Base-by-base conservation (phyloP, 2,888 invertebrate species). In the Hydriomena furcata region DNA sequence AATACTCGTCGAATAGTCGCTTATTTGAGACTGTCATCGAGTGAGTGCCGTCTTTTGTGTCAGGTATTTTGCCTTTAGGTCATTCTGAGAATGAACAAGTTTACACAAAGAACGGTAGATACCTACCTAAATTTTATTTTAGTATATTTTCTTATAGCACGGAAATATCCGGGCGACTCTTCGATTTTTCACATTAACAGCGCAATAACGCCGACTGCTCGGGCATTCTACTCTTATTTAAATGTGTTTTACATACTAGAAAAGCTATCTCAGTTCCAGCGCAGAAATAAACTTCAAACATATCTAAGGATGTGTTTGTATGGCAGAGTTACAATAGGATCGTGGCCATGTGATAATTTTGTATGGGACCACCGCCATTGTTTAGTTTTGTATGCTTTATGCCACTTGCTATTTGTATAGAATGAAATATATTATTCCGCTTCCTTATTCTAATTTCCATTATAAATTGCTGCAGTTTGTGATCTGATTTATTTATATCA, bases 211-310 rank as follows among this genome's bases (percentile, higher is more conserved):
- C 32, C n/a, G 12, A 23, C 60, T 58, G 59, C 60, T 37, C 32
- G n/a, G n/a, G 7, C 65, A 59, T 65, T 67, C 60, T 65, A 72
- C 64, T 71, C 68, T 66, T 75, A 78, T 80, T 81, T 76, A 69
- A 82, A 84, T 81, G 68, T 76, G 72, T 77, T 82, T 83, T 78
- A 79, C 79, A 80, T 82, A 82, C 71, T 70, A 70, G 70, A 58
- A 67, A 61, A 64, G 72, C 69, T 80, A 75, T 79, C 52, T 53
- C n/a, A 5, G 28, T 62, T 51, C 66, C 68, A 76, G n/a, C 57
- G 65, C 64, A 65, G 72, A 73, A 77, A 77, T 83, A 79, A 79
- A 79, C 65, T 74, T 25, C 8, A 37, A 13, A 38, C 28, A 43
- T 42, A 46, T 30, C 28, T 32, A 76, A 74, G 73, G 68, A 69